Conservation (phyloP, 2,113 vertebrate genomes). For the Heterocephalus glaber region DNA sequence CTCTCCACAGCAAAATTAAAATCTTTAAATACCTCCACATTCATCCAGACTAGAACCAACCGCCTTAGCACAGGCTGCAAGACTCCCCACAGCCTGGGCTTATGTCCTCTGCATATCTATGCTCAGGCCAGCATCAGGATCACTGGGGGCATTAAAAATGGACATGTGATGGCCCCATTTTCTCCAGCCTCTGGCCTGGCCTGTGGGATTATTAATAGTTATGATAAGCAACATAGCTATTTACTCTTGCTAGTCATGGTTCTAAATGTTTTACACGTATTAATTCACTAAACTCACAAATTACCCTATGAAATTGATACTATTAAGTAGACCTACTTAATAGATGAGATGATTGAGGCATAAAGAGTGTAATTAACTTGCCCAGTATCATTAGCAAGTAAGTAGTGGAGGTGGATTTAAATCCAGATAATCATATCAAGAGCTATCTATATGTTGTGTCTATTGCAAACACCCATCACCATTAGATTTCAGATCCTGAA, state of each 20-base stretch:
- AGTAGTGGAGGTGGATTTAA: neutral
- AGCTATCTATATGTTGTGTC: neutral
- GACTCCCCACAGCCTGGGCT: neutral
- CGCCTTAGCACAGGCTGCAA: neutral
- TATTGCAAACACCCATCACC: neutral
- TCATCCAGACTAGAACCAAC: neutral
- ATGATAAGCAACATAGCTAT: neutral
- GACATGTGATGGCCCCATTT: neutral
- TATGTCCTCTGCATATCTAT: too few relatives aligned
- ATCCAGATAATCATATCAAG: neutral
- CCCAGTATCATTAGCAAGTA: neutral
- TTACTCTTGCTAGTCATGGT: neutral
- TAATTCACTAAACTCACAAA: conserved; percentile 43
- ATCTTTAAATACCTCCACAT: neutral
- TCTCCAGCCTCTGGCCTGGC: neutral
- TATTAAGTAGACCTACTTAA: neutral
- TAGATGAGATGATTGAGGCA: neutral
- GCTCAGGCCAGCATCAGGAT: neutral
- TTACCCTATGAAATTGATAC: conserved; percentile 8
- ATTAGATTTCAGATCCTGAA: neutral
- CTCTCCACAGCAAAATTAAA: neutral
- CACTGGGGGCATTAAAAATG: neutral
- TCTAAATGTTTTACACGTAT: neutral
- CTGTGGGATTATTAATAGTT: neutral
- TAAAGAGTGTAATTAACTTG: conserved; percentile 9